These are phyloP conservation scores for Astyanax mexicanus DNA, from an alignment of 2,797 vertebrate genomes.

Conservation along the genomic window DNA sequence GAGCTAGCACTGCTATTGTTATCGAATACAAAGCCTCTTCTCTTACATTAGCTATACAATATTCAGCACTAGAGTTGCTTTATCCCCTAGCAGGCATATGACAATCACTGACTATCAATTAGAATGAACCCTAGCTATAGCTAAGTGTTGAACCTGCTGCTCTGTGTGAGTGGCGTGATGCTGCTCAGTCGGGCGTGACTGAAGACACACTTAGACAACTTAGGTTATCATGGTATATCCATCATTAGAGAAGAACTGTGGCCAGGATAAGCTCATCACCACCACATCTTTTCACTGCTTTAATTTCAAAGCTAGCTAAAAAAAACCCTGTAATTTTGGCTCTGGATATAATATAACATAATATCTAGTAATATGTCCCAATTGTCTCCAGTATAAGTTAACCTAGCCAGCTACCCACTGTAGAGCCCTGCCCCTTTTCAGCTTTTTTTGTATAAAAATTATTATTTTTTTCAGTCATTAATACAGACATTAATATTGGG, in stretches of 20 bases:
- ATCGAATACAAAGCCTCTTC: neutral
- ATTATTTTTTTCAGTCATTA: too few relatives aligned
- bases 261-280: neutral
- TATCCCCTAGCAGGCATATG: neutral
- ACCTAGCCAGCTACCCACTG: too few relatives aligned
- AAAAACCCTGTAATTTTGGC: neutral
- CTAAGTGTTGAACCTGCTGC: neutral
- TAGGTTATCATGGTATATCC: too few relatives aligned
- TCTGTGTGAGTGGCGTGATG: too few relatives aligned
- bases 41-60: neutral
- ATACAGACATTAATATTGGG: too few relatives aligned
- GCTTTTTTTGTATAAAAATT: too few relatives aligned
- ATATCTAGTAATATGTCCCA: too few relatives aligned
- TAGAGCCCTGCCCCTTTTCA: constrained; percentile 71
- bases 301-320: too few relatives aligned
- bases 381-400: constrained; percentile 46
- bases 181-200: constrained; percentile 35
- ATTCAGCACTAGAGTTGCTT: too few relatives aligned
- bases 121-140: too few relatives aligned
- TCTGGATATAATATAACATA: neutral
- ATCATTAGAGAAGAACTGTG: neutral
- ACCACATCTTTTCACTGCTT: neutral
- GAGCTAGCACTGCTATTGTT: neutral
- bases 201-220: neutral
- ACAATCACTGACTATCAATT: neutral